These are phyloP conservation scores for Heloderma charlesbogerti DNA, from an alignment of 2,113 vertebrate genomes.

Conservation along the genomic window DNA sequence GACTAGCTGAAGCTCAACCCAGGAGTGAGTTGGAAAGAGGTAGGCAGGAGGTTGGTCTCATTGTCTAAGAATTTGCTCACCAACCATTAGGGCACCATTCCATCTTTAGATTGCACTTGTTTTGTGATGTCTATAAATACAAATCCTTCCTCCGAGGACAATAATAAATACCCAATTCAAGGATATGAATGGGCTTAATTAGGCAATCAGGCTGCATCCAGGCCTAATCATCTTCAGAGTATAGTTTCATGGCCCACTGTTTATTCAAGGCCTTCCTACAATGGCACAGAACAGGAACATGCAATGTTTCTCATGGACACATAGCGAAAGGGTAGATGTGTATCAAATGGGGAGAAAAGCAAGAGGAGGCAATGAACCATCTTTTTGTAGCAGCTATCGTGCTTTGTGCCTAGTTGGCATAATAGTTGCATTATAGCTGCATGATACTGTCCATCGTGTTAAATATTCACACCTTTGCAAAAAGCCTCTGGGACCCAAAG, in stretches of 20 bases:
- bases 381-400: background rate
- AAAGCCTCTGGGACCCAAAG: background rate
- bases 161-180: constrained; percentile 38
- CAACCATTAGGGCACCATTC: constrained; percentile 46
- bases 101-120: constrained; percentile 39
- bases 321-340: constrained; percentile 14
- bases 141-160: constrained; percentile 19
- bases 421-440: constrained; percentile 21
- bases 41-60: constrained; percentile 9
- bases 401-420: constrained; percentile 24
- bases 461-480: background rate
- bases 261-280: constrained; percentile 51
- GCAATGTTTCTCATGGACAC: constrained; percentile 28
- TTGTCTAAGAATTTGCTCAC: constrained; percentile 36
- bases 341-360: background rate
- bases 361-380: constrained; percentile 10
- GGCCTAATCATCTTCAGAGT: constrained; percentile 50
- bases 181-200: constrained; percentile 56
- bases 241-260: constrained; percentile 33
- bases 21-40: constrained; percentile 24
- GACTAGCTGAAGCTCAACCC: background rate
- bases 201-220: constrained; percentile 44
- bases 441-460: background rate
- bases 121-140: constrained; percentile 31
- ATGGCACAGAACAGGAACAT: constrained; percentile 22